Percentiles rank a stretch among this genome's conserved stretches.
Evolutionary conservation across 2,797 vertebrate species (phyloP).

Genomic region (Schizothorax lantsangensis): DNA sequence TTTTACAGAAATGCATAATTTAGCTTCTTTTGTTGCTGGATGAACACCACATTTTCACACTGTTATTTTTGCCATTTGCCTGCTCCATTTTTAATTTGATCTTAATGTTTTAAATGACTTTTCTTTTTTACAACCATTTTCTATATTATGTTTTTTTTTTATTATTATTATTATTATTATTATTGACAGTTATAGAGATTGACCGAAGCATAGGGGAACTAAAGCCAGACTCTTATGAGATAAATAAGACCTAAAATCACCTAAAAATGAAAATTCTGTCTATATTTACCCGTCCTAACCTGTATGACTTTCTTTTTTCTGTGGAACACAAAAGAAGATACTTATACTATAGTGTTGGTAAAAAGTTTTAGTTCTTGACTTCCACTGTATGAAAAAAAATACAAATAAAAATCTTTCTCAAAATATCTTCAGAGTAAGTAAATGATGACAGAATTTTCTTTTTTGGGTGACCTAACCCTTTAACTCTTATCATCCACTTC

Average conservation of each 20-base stretch:
- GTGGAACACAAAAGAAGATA: not conserved
- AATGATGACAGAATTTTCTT: not conserved
- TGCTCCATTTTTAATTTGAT: not conserved
- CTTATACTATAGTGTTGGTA: not conserved
- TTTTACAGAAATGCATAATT: not conserved
- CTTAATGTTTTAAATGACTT: too few species aligned
- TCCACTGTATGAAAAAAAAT: not conserved
- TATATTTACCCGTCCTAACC: not conserved
- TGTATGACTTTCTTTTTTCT: not conserved
- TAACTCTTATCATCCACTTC: not conserved
- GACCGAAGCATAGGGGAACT: not conserved
- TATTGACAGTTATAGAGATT: not conserved
- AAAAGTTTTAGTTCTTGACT: not conserved
- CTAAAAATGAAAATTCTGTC: not conserved
- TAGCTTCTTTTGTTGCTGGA: not conserved
- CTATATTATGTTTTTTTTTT: not conserved
- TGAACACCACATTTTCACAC: not conserved
- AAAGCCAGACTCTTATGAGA: not conserved
- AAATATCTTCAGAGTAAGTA: not conserved
- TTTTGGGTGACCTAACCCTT: not conserved
- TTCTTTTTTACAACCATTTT: not conserved
- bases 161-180: not conserved
- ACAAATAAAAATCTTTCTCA: not conserved
- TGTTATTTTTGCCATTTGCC: not conserved
- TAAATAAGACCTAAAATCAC: too few species aligned